phyloP scores from a whole-genome alignment of 2,113 vertebrate species.

The Myocastor coypus region DNA sequence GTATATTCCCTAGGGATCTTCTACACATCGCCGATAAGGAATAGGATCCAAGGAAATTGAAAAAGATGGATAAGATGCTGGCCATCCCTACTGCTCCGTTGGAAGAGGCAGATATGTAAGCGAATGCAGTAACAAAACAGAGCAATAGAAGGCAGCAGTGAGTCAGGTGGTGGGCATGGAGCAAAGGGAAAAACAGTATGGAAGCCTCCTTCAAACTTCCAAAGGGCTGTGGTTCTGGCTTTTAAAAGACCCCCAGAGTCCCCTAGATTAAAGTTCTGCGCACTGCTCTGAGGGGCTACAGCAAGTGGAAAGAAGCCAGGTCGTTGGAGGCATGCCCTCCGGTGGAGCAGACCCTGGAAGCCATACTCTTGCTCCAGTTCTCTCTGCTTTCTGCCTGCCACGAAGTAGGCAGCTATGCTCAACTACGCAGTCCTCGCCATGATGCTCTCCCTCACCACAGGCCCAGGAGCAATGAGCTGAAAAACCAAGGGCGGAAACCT shows the following conservation, averaged over 20 bases:
- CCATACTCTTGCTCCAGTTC: too few species aligned
- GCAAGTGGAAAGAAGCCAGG: neutral
- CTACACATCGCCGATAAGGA: neutral
- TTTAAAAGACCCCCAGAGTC: neutral
- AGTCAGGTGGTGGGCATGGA: rapidly evolving
- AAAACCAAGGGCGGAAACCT: neutral
- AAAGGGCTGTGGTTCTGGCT: neutral
- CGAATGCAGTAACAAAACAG: neutral
- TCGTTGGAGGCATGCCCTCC: neutral
- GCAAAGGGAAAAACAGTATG: neutral
- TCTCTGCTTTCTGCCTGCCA: neutral
- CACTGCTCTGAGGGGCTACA: too few species aligned
- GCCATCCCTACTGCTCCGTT: neutral
- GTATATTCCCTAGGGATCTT: neutral
- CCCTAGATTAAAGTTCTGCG: neutral
- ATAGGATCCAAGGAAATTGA: neutral
- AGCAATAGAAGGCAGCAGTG: rapidly evolving
- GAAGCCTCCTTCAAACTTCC: neutral
- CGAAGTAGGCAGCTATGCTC: neutral
- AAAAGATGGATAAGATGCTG: neutral
- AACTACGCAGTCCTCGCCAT: rapidly evolving
- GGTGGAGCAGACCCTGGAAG: neutral
- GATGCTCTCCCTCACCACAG: neutral
- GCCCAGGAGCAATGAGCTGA: neutral
- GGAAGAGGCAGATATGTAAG: neutral